Evolutionary conservation across 2,888 invertebrate species (phyloP).

Genomic region (Merodon equestris): DNA sequence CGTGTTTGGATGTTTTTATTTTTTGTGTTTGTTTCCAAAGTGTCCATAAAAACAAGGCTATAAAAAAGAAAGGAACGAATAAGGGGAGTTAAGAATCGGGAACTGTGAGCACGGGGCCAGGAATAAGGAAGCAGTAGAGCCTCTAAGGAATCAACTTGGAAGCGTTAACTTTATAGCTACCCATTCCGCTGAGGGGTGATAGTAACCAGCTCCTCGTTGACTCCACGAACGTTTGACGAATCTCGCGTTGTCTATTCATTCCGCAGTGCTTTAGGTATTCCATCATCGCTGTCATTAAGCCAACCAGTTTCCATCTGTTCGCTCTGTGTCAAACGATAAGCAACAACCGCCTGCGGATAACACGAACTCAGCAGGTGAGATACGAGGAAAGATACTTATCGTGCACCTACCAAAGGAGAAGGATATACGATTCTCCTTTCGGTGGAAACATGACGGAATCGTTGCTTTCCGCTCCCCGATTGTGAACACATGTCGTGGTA

Average conservation of each 20-base stretch:
- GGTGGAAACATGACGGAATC: background rate
- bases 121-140: too few relatives aligned
- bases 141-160: slow-evolving; percentile 13
- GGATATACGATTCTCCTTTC: slow-evolving; percentile 50
- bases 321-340: too few relatives aligned
- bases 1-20: too few relatives aligned
- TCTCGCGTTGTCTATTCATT: slow-evolving; percentile 29
- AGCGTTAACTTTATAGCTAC: slow-evolving; percentile 31
- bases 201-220: background rate
- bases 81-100: too few relatives aligned
- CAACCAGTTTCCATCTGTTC: slow-evolving; percentile 10
- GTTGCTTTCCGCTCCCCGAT: background rate
- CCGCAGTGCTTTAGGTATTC: slow-evolving; percentile 22
- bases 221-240: slow-evolving; percentile 5
- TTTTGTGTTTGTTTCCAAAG: too few relatives aligned
- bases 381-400: slow-evolving; percentile 59
- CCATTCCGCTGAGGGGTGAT: background rate
- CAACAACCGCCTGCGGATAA: slow-evolving; percentile 28
- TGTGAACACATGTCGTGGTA: background rate
- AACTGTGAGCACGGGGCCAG: too few relatives aligned
- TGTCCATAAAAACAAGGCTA: too few relatives aligned
- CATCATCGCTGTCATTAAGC: slow-evolving; percentile 51
- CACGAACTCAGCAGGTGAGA: slow-evolving; percentile 60
- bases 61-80: too few relatives aligned
- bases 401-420: slow-evolving; percentile 13